Base-by-base conservation (phyloP, 2,113 vertebrate genomes). In the Saccopteryx leptura region DNA sequence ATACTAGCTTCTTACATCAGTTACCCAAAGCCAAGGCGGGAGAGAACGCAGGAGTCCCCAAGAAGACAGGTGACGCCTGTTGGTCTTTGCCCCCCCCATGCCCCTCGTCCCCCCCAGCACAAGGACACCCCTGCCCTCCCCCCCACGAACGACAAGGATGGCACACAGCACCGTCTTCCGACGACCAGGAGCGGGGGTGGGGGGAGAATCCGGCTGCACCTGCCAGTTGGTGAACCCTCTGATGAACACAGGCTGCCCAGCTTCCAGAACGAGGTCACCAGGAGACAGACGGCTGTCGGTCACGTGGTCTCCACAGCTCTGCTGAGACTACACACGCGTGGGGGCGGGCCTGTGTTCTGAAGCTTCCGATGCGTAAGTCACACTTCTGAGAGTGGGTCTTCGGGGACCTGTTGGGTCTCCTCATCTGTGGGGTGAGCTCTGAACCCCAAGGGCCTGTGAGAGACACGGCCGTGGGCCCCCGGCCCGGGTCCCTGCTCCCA, bases 291-390 rank as follows among this genome's bases (percentile, higher is more conserved):
- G 2, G 1, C 28, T 21, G 5, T 14, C 14, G 82, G 63, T 2
- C 1, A 18, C 33, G 13, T 21, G 31, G 31, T 9, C 2, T 28
- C 1, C 4, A 17, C 14, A 18, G 72, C 71, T 24, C 23, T 4
- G 19, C 78, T 24, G 21, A 72, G 56, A 13, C 2, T 1, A 10
- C 19, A 48, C 56, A 0, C 26, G 0, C 14, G 28, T 2, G 2
- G 0, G 14, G 13, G 19, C 4, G 39, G 39, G 8, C 48, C 8
- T 8, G 1, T 5, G 4, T 8, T n/a, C 63, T 0, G 10, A 46
- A 8, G 46, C 52, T 60, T 7, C 24, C 0, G 21, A 7, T 13
- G 7, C 8, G 26, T 14, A 33, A 28, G n/a, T 24, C 31, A 23
- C 0, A 18, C 31, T 50, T 23, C 72, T 66, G 5, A n/a, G 15